Conservation (phyloP, 2,888 invertebrate genomes). For the Lochmaea crataegi region DNA sequence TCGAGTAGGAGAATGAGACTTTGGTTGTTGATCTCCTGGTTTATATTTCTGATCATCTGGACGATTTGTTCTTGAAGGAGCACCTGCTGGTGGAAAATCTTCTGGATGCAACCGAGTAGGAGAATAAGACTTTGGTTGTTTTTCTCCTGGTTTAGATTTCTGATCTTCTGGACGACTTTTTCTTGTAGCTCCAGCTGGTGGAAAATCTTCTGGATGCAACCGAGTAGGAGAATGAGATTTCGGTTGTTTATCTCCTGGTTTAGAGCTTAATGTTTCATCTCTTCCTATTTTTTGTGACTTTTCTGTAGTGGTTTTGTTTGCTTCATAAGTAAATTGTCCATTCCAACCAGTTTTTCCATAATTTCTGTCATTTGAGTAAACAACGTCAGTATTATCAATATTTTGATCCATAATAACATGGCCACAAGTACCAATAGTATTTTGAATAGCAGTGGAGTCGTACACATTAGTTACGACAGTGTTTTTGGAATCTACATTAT, state of each 20-base stretch:
- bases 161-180: too few relatives aligned
- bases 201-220: slow-evolving; percentile 28
- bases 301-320: slow-evolving; percentile 41
- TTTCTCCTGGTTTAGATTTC: too few relatives aligned
- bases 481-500: slow-evolving; percentile 56
- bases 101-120: too few relatives aligned
- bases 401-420: slow-evolving; percentile 66
- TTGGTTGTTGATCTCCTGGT: neutral
- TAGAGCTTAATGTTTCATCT: slow-evolving; percentile 12
- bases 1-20: slow-evolving; percentile 5
- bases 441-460: slow-evolving; percentile 61
- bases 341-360: slow-evolving; percentile 65
- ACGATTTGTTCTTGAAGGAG: too few relatives aligned
- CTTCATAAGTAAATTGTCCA: slow-evolving; percentile 61
- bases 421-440: slow-evolving; percentile 62
- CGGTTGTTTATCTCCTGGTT: slow-evolving; percentile 2
- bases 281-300: slow-evolving; percentile 25
- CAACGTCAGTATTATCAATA: slow-evolving; percentile 63
- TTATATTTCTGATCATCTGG: too few relatives aligned
- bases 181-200: neutral
- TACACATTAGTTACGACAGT: slow-evolving; percentile 60
- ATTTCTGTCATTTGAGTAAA: slow-evolving; percentile 62
- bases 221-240: slow-evolving; percentile 22
- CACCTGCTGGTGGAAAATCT: too few relatives aligned
- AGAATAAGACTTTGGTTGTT: too few relatives aligned